Evolutionary conservation across 2,888 invertebrate genomes (phyloP), one percentile per base, ranked within the genome.

Genomic region (Campopleginae sp.): DNA sequence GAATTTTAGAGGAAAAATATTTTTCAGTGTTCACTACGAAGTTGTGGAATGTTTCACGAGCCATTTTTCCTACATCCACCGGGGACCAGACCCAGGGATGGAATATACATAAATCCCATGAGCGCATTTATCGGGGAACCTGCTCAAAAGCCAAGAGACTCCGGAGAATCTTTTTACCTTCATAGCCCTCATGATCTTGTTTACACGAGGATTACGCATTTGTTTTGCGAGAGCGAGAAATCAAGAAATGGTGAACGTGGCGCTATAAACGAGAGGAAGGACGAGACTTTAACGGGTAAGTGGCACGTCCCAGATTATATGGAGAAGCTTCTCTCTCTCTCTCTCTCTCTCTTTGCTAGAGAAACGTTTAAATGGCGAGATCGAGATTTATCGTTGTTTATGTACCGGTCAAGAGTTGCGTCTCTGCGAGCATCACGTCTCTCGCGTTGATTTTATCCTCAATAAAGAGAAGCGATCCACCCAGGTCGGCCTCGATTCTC

Each of bases 61-160:
- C 93, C 93, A 80, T 93, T 93, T 72, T 93, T 93, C 82, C 89
- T 93, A 51, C 93, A 93, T 86, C 93, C 93, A 38, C 93, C 93
- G 19, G 91, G 93, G 33, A 89, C 93, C 3, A 87, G 93, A 46
- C 96, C 96, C 0, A 96, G 96, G 81, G 97, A 98, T 90, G 98
- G 98, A 0, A 95, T 98, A 61, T 98, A 98, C 92, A 96, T 98
- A 84, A 98, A 97, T 92, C 97, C 98, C 0, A 97, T 98, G 97
- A 95, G 95, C 82, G 92, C 93, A 46, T 93, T 90, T 82, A 92
- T 93, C 79, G 88, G 89, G 70, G 92, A 93, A 17, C 87, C 92
- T 0, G 88, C 90, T 12, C 84, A 84, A 78, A 91, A 91, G 66
- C 87, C 91, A 8, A 91, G 92, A 87, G 92, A 92, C 84, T 86